Conservation (phyloP, 2,888 invertebrate species). For the Furcula furcula region DNA sequence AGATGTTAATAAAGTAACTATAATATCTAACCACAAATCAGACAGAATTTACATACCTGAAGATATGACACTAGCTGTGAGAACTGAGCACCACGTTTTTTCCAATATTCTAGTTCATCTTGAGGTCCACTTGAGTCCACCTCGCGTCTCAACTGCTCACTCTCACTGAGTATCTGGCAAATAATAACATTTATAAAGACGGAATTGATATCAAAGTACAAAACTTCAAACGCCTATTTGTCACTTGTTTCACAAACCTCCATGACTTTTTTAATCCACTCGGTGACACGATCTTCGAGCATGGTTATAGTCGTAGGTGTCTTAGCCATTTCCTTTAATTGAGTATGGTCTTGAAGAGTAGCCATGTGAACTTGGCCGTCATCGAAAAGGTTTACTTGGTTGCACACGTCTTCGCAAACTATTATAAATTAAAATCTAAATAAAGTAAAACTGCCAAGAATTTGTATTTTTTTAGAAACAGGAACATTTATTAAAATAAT, state of each 20-base stretch:
- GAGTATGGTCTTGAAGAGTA: conserved; percentile 82
- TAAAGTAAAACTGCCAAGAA: too few species aligned
- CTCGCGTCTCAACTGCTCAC: conserved; percentile 94
- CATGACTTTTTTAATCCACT: conserved; percentile 90
- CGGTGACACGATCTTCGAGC: conserved; percentile 87
- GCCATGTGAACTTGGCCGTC: conserved; percentile 85
- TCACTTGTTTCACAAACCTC: conserved; percentile 82
- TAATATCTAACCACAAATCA: too few species aligned
- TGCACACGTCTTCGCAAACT: conserved; percentile 93
- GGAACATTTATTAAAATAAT: too few species aligned
- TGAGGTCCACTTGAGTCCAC: conserved; percentile 96
- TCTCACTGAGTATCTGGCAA: conserved; percentile 89
- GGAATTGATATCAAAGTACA: too few species aligned
- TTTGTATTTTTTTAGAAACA: too few species aligned
- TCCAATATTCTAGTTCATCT: conserved; percentile 98
- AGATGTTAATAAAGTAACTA: too few species aligned
- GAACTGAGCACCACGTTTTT: conserved; percentile 95
- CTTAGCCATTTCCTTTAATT: conserved; percentile 86
- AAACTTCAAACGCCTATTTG: too few species aligned
- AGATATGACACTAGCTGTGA: conserved; percentile 91
- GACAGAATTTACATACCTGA: conserved; percentile 78
- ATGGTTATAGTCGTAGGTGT: conserved; percentile 84
- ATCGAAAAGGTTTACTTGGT: conserved; percentile 89
- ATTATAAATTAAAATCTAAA: too few species aligned
- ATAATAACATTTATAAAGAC: too few species aligned